phyloP scores from a whole-genome alignment of 2,888 invertebrate genomes.

The Phalangium opilio region DNA sequence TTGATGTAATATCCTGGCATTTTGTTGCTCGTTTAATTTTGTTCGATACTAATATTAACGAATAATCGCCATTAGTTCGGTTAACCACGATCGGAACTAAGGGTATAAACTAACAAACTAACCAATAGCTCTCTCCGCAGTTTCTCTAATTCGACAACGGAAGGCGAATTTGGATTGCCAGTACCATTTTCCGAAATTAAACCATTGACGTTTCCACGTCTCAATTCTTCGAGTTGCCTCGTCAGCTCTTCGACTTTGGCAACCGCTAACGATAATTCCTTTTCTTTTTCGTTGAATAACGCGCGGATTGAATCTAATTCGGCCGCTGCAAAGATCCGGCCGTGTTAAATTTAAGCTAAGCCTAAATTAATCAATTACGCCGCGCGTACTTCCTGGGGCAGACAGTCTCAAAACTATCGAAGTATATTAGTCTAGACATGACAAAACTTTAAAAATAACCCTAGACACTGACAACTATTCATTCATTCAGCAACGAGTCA shows the following conservation, averaged over 20 bases:
- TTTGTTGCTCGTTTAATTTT: constrained; percentile 89
- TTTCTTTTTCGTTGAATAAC: constrained; percentile 93
- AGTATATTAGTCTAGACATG: too few species aligned
- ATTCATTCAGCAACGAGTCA: too few species aligned
- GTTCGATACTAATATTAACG: constrained; percentile 96
- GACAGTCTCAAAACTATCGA: too few species aligned
- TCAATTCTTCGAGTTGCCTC: constrained; percentile 77
- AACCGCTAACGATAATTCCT: constrained; percentile 87
- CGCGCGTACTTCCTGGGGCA: too few species aligned
- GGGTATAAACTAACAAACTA: constrained; percentile 29
- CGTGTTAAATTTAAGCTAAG: too few species aligned
- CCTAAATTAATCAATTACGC: too few species aligned
- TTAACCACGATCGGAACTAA: too few species aligned
- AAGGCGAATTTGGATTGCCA: constrained; percentile 17
- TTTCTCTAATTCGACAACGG: constrained; percentile 64
- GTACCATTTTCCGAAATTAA: constrained; percentile 17
- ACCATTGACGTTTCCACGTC: constrained; percentile 37
- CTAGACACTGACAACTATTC: too few species aligned
- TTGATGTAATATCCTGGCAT: constrained; percentile 73
- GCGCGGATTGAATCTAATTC: constrained; percentile 92
- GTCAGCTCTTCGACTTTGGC: constrained; percentile 94
- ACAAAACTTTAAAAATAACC: too few species aligned
- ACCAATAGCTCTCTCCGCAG: constrained; percentile 82
- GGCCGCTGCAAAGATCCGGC: too few species aligned
- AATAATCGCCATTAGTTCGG: too few species aligned